Evolutionary conservation across 2,113 vertebrate species (phyloP).

Genomic region (Pomatostomus ruficeps): DNA sequence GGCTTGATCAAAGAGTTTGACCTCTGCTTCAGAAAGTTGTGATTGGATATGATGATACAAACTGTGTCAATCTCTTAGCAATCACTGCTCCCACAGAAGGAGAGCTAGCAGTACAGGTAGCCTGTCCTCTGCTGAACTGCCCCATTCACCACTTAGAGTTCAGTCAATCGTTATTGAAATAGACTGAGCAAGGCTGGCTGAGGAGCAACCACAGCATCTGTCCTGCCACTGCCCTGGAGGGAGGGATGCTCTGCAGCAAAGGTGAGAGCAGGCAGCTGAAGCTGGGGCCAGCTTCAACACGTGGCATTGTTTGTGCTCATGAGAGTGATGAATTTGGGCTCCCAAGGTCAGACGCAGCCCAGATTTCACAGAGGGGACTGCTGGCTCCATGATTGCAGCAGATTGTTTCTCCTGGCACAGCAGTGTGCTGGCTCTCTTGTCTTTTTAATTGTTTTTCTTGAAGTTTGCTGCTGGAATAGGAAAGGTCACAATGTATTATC

Average conservation of each 20-base stretch:
- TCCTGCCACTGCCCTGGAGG: not conserved
- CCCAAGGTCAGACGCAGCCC: not conserved
- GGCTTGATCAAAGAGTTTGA: not conserved
- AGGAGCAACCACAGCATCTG: not conserved
- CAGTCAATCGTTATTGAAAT: not conserved
- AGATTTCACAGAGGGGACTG: not conserved
- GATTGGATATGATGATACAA: not conserved
- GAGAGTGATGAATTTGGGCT: not conserved
- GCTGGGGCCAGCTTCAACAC: not conserved
- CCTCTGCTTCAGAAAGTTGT: not conserved
- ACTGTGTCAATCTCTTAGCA: not conserved
- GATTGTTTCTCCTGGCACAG: not conserved
- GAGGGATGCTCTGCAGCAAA: not conserved
- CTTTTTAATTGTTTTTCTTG: not conserved
- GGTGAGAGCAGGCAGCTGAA: not conserved
- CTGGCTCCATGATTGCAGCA: not conserved
- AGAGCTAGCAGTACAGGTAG: not conserved
- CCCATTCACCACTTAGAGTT: not conserved
- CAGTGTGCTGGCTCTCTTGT: not conserved
- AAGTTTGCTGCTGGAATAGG: not conserved
- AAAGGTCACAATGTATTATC: not conserved
- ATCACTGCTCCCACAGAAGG: not conserved
- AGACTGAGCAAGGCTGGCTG: not conserved
- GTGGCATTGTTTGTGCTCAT: not conserved
- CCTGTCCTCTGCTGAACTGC: not conserved